Conservation (phyloP, 2,113 vertebrate genomes). For the Solea senegalensis region DNA sequence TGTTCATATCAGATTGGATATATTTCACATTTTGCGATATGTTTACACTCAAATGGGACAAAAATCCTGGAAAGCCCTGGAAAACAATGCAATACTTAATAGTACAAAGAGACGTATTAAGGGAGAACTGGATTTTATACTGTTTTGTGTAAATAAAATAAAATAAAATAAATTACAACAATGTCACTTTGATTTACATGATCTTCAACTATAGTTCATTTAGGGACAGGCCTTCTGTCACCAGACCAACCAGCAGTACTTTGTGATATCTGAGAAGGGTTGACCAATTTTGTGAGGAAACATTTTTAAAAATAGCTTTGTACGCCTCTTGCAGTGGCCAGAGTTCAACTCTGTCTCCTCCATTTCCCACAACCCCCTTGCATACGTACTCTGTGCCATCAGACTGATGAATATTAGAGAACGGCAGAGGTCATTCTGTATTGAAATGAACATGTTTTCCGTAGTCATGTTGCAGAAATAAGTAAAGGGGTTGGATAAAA, state of each 20-base stretch:
- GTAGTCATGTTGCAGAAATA: too few species aligned
- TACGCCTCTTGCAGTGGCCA: neutral
- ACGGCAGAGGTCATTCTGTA: too few species aligned
- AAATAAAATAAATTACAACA: neutral
- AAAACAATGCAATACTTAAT: constrained; percentile 44
- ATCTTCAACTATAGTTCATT: constrained; percentile 20
- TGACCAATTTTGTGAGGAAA: neutral
- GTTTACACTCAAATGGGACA: constrained; percentile 9
- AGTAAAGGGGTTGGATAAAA: too few species aligned
- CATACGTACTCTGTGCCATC: too few species aligned
- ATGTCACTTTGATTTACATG: constrained; percentile 28
- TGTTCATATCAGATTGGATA: constrained; percentile 21
- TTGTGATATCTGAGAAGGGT: constrained; percentile 1
- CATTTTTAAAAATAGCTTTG: neutral
- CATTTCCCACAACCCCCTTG: too few species aligned
- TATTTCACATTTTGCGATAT: constrained; percentile 20
- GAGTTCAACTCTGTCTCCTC: too few species aligned
- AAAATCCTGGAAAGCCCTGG: constrained; percentile 57
- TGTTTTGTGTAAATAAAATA: constrained; percentile 15
- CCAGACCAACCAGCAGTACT: constrained; percentile 28
- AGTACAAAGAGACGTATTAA: constrained; percentile 41
- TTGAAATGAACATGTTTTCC: too few species aligned
- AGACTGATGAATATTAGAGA: too few species aligned
- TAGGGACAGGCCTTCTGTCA: constrained; percentile 30
- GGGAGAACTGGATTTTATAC: constrained; percentile 48